These are phyloP conservation scores for Platyscapa corneri DNA, from an alignment of 1,140 invertebrate genomes.

Conservation along the genomic window DNA sequence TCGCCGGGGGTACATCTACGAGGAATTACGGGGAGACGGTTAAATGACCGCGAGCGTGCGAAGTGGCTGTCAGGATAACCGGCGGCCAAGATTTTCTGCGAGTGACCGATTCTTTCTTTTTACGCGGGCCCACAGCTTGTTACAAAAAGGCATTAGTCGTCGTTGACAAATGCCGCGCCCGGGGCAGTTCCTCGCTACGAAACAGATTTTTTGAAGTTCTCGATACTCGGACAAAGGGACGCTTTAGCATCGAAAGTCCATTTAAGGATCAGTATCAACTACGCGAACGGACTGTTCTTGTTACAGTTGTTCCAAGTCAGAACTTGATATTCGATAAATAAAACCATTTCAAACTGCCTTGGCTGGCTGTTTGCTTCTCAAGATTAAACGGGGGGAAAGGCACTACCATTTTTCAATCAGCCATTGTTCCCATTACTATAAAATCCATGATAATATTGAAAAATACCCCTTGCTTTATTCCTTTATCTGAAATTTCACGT, in stretches of 20 bases:
- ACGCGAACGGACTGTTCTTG: constrained; percentile 44
- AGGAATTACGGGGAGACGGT: neutral
- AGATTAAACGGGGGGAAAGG: neutral
- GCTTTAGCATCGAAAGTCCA: constrained; percentile 62
- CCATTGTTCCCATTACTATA: no score
- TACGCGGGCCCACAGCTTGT: no score
- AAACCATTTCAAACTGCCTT: neutral
- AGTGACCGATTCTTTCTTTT: neutral
- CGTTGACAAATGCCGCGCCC: constrained; percentile 30
- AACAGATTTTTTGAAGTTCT: neutral
- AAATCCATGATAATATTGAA: no score
- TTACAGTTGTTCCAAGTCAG: neutral
- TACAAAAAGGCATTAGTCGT: no score
- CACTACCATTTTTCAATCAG: neutral
- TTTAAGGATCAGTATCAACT: constrained; percentile 50
- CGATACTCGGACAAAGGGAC: constrained; percentile 55
- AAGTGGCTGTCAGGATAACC: neutral
- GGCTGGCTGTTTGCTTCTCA: neutral
- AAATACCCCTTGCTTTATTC: no score
- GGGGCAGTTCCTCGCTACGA: neutral
- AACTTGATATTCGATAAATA: neutral
- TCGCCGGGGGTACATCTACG: neutral
- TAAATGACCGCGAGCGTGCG: neutral
- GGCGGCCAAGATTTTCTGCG: neutral
- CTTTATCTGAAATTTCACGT: no score